Evolutionary conservation across 2,888 invertebrate species (phyloP).

Genomic region (Athalia circularis): DNA sequence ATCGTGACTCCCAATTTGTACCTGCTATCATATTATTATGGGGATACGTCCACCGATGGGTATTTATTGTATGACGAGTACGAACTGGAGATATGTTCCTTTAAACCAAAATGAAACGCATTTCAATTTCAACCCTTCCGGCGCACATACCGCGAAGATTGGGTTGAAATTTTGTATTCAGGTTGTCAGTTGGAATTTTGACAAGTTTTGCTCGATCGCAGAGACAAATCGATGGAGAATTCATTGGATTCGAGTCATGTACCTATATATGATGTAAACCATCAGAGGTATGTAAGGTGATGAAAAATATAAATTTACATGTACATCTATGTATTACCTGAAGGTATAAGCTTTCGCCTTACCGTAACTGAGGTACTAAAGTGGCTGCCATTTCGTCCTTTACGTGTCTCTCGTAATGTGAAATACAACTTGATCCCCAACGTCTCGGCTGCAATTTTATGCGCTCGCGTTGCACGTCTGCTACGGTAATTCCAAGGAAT

Average conservation of each 20-base stretch:
- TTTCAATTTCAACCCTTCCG: no score
- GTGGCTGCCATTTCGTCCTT: conserved; percentile 35
- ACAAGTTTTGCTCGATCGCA: background rate
- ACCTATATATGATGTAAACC: background rate
- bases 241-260: conserved; percentile 4
- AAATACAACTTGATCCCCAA: conserved; percentile 33
- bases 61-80: background rate
- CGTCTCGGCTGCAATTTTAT: conserved; percentile 20
- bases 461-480: conserved; percentile 2
- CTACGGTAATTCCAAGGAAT: conserved; percentile 12
- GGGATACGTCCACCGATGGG: conserved; percentile 10
- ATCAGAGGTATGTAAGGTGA: background rate
- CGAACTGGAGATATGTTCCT: no score
- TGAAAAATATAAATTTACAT: background rate
- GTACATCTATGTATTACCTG: background rate
- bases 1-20: conserved; percentile 27
- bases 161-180: no score
- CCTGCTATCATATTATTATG: background rate
- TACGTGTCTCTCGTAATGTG: conserved; percentile 33
- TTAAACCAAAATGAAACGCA: no score
- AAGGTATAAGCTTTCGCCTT: conserved; percentile 19
- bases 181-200: background rate
- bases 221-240: conserved; percentile 33
- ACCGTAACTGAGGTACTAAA: conserved; percentile 20
- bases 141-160: no score